Base-by-base conservation (phyloP, 2,888 invertebrate species). In the Lysandra bellargus region DNA sequence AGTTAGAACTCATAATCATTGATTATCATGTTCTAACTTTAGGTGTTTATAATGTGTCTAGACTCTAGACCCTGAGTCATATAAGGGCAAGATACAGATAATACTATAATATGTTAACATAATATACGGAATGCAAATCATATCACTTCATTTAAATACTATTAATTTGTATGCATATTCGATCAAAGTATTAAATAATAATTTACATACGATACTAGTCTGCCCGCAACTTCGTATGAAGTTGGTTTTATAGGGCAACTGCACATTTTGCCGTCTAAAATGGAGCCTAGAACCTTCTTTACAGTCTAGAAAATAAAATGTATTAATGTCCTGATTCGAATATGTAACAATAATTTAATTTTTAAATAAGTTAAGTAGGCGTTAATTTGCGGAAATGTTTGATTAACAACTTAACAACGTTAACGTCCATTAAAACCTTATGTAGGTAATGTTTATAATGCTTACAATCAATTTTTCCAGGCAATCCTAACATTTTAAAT, bases 51-150 rank as follows among this genome's bases (percentile, higher is more conserved):
- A 6, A n/a, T 44, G 23, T 69, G 44, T 40, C 44, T 74, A 74
- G 40, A 44, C 73, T 37, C 40, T 73, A 73, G 44, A 44, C 74
- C 74, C 74, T 74, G 74, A 74, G 74, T 74, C 74, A 74, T 69
- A 37, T 69, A 69, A 37, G 33, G 74, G n/a, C 44, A 40, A 37
- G 23, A n/a, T 74, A 69, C 69, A n/a, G 74, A 44, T 23, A 44
- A 44, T 23, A 44, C 23, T 74, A 23, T n/a, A 17, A 44, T 73
- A 73, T 73, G 44, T n/a, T 44, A 40, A 73, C 23, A 1, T 73
- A 73, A 1, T 73, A 73, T 73, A 73, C 73, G 33, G 60, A 30
- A 73, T 44, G 73, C 40, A 44, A 73, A 44, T 73, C 17, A 73
- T 73, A 23, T n/a, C 73, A n/a, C n/a, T 73, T 73, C 5, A 69